Percentiles rank a stretch among this genome's conserved stretches.
Evolutionary conservation across 2,888 invertebrate genomes (phyloP).

Genomic region (Mythimna albipuncta): DNA sequence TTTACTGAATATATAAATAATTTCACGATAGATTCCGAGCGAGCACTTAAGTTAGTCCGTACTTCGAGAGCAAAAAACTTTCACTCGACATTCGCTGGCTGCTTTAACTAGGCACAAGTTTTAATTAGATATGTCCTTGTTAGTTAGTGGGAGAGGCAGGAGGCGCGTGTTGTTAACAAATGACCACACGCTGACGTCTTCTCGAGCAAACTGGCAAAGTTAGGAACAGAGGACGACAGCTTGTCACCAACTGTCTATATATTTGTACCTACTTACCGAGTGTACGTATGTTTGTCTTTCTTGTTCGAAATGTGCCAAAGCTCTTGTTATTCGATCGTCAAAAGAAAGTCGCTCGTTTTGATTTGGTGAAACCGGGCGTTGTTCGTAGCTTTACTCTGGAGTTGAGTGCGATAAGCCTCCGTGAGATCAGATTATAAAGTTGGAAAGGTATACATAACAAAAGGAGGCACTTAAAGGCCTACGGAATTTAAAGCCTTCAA

Average conservation of each 20-base stretch:
- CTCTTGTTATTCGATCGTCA: constrained; percentile 14
- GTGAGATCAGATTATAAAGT: constrained; percentile 24
- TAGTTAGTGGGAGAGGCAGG: constrained; percentile 61
- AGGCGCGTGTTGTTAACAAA: constrained; percentile 63
- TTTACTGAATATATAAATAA: constrained; percentile 22
- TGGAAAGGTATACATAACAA: background rate
- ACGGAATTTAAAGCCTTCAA: constrained; percentile 29
- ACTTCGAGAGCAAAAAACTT: constrained; percentile 68
- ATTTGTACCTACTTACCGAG: background rate
- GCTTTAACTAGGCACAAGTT: constrained; percentile 70
- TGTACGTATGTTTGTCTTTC: background rate
- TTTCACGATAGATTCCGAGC: constrained; percentile 26
- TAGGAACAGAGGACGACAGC: constrained; percentile 38
- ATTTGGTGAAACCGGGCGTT: background rate
- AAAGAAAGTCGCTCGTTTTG: constrained; percentile 11
- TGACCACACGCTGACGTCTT: constrained; percentile 54
- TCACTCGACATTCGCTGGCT: constrained; percentile 62
- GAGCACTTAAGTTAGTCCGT: constrained; percentile 25
- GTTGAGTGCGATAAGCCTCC: constrained; percentile 14
- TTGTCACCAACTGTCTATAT: constrained; percentile 28
- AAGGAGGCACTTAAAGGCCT: constrained; percentile 3
- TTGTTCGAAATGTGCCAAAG: constrained; percentile 25
- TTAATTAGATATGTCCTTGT: constrained; percentile 77
- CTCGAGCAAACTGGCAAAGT: constrained; percentile 42
- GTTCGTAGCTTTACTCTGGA: background rate